Percentiles rank a stretch among this genome's conserved stretches.
These are phyloP conservation scores for Pollenia griseotomentosa DNA, from an alignment of 2,888 invertebrate species.

Conservation along the genomic window DNA sequence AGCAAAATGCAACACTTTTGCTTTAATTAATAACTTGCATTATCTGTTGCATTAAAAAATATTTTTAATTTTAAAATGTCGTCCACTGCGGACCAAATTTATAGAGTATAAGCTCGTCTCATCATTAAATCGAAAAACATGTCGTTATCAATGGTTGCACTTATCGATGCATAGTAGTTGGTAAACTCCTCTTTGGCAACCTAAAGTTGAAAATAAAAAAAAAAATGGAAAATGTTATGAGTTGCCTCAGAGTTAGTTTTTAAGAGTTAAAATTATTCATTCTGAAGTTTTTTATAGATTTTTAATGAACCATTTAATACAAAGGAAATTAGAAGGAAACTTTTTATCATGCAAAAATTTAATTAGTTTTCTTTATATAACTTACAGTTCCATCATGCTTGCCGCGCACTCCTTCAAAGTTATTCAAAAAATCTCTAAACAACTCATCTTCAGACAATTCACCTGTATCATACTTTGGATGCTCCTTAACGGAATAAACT, in stretches of 20 bases:
- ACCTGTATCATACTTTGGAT: slow-evolving; percentile 94
- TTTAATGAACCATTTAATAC: too few relatives aligned
- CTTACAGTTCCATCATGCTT: slow-evolving; percentile 90
- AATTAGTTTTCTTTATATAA: neutral
- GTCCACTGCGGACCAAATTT: slow-evolving; percentile 75
- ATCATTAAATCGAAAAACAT: slow-evolving; percentile 98
- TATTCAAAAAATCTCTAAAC: slow-evolving; percentile 91
- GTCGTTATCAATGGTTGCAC: slow-evolving; percentile 97
- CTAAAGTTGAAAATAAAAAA: slow-evolving; percentile 2
- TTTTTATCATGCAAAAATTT: too few relatives aligned
- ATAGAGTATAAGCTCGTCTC: slow-evolving; percentile 95
- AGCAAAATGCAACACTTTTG: neutral
- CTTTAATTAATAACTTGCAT: neutral
- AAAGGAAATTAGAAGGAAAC: too few relatives aligned
- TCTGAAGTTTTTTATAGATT: too few relatives aligned
- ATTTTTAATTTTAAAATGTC: neutral
- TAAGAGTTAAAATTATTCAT: too few relatives aligned
- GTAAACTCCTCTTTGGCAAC: slow-evolving; percentile 94
- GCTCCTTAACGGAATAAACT: slow-evolving; percentile 92
- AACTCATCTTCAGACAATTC: slow-evolving; percentile 94
- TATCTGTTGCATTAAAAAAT: neutral
- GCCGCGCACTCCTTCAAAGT: slow-evolving; percentile 90
- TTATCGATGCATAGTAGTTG: slow-evolving; percentile 96
- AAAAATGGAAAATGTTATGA: neutral
- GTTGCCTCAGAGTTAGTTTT: too few relatives aligned